Evolutionary conservation across 2,113 vertebrate genomes (phyloP), one percentile per base, ranked within the genome.

Genomic region (Suncus etruscus): DNA sequence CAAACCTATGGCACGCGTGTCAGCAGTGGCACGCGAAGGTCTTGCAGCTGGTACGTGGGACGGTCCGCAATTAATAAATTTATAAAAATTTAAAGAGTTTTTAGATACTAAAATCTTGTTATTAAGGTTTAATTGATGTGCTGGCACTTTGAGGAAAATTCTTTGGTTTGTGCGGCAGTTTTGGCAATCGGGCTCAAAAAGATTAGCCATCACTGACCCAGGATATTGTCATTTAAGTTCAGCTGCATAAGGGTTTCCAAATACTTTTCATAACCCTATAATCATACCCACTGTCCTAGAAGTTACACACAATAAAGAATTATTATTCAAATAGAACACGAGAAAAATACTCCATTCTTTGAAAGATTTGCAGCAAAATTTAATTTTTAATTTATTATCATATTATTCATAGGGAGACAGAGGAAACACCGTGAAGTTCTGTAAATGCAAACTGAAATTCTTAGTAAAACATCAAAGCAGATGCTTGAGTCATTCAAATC

Each of bases 361-460:
- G 58, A 81, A 92, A 83, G 16, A 86, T 39, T 65, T 91, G 31
- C 39, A 78, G 63, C 25, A 78, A 88, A 73, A 77, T 68, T 86
- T 87, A 86, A 68, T 87, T 76, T 80, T 82, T 84, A 47, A 74
- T 89, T 39, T 85, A 89, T 61, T 73, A 77, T 50, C 16, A 48
- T 11, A 74, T 90, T 58, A 77, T 73, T 91, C 50, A 48, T 2
- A 1, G 73, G 50, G 1, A 70, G 22, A 22, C 75, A 86, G 75
- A 91, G 29, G 47, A 92, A 18, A 68, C 89, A 93, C 63, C 6
- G 11, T 20, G 48, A 96, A 74, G 4, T 75, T 89, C 73, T 68
- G 20, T 88, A 69, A 89, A 25, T 74, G 18, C 66, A 25, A 6
- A 77, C 29, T 50, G 27, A 92, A 90, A 92, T 16, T 51, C 29